Evolutionary conservation across 2,888 invertebrate genomes (phyloP).

Genomic region (Ephialtes manifestator): DNA sequence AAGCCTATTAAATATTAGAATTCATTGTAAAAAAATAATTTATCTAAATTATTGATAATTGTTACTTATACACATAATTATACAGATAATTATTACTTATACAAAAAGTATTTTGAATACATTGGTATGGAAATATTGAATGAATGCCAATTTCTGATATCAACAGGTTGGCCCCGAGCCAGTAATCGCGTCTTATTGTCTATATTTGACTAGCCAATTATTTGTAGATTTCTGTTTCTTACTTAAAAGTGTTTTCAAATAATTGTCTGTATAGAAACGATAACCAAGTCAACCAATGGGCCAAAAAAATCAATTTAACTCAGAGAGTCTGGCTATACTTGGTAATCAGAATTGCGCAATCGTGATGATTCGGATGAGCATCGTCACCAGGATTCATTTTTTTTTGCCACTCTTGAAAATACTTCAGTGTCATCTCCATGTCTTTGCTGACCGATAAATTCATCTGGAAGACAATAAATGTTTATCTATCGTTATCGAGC

Average conservation of each 20-base stretch:
- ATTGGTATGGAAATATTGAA: too few species aligned
- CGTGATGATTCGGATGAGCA: slow-evolving; percentile 88
- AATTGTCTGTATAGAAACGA: background rate
- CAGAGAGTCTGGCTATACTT: slow-evolving; percentile 82
- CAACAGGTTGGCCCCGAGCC: too few species aligned
- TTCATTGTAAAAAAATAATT: too few species aligned
- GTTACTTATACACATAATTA: too few species aligned
- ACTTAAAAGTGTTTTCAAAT: background rate
- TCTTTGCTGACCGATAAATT: slow-evolving; percentile 85
- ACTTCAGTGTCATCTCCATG: slow-evolving; percentile 86
- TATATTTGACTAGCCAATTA: slow-evolving; percentile 17
- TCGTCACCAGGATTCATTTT: slow-evolving; percentile 87
- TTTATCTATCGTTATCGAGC: slow-evolving; percentile 13
- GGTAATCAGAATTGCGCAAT: slow-evolving; percentile 87
- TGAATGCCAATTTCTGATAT: too few species aligned
- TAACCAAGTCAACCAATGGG: background rate
- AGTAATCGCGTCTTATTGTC: background rate
- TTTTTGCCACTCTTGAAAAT: slow-evolving; percentile 88
- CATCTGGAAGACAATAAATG: slow-evolving; percentile 75
- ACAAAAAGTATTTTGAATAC: too few species aligned
- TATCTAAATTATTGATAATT: too few species aligned
- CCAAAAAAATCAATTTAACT: background rate
- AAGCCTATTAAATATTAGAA: too few species aligned
- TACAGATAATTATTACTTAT: too few species aligned
- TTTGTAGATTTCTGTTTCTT: slow-evolving; percentile 12